Evolutionary conservation across 2,113 vertebrate genomes (phyloP).

Genomic region (Urocynchramus pylzowi): DNA sequence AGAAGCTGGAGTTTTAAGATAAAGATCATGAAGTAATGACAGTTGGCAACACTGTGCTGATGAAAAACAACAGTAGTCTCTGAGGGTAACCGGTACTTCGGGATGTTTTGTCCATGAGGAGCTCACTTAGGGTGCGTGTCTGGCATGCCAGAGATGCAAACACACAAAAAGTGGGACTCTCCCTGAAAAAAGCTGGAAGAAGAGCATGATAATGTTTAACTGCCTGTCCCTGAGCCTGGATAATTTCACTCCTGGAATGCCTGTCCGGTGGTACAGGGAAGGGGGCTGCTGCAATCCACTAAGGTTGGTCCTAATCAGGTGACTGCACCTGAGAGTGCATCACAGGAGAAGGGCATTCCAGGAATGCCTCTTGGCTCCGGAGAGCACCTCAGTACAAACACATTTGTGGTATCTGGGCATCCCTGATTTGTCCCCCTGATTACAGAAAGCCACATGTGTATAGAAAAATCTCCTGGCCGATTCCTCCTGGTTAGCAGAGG

Average conservation of each 20-base stretch:
- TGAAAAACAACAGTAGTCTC: slow-evolving; percentile 4
- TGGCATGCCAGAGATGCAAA: background rate
- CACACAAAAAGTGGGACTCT: background rate
- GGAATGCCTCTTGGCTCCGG: background rate
- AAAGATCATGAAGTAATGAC: slow-evolving; percentile 36
- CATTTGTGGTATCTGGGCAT: background rate
- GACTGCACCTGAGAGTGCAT: background rate
- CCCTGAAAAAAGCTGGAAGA: background rate
- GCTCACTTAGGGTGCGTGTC: background rate
- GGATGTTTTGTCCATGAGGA: slow-evolving; percentile 45
- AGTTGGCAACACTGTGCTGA: background rate
- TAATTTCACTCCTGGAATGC: background rate
- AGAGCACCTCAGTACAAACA: background rate
- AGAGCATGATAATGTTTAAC: background rate
- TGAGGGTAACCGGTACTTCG: slow-evolving; percentile 27
- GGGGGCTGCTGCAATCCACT: background rate
- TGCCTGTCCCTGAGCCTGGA: background rate
- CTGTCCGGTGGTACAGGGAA: background rate
- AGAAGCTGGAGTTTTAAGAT: slow-evolving; percentile 42
- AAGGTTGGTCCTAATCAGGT: background rate
- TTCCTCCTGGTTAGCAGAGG: background rate
- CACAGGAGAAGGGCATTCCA: background rate
- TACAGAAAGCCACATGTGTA: background rate
- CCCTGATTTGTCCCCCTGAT: background rate
- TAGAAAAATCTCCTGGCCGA: background rate